These are phyloP conservation scores for Littorina saxatilis DNA, from an alignment of 1,140 invertebrate genomes.

Conservation along the genomic window DNA sequence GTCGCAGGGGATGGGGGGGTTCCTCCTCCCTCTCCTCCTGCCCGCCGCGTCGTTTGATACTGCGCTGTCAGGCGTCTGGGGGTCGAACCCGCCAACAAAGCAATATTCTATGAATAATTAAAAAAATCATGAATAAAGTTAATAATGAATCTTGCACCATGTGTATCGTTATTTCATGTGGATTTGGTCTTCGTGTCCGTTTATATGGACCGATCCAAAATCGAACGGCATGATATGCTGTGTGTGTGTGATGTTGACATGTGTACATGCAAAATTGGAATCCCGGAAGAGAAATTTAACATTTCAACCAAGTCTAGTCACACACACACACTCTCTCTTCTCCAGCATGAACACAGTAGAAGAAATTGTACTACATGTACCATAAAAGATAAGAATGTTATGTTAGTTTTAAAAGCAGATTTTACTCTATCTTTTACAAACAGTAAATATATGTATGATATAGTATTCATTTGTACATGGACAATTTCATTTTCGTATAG, in stretches of 20 bases:
- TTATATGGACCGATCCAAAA: no score
- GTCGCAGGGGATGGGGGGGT: neutral
- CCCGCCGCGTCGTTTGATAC: no score
- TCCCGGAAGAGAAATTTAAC: no score
- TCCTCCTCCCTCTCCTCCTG: neutral
- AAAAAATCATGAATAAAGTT: constrained; percentile 8
- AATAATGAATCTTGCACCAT: constrained; percentile 4
- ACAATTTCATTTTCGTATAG: neutral
- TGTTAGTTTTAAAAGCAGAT: constrained; percentile 21
- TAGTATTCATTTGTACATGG: no score
- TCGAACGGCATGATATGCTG: no score
- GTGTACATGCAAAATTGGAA: no score
- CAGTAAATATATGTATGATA: constrained; percentile 29
- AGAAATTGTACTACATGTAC: no score
- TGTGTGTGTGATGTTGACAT: constrained; percentile 17
- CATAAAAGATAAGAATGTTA: no score
- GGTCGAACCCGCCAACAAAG: neutral
- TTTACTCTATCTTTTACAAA: constrained; percentile 33
- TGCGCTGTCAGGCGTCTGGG: constrained; percentile 5
- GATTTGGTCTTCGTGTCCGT: neutral
- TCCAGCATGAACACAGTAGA: no score
- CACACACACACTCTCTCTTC: no score
- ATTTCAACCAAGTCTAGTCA: no score
- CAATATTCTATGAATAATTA: constrained; percentile 24
- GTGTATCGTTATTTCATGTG: neutral